A percentile compares a stretch with the other conserved stretches of the same genome.
Conservation (phyloP, 2,888 invertebrate genomes). For the Drosophila pseudotakahashii region DNA sequence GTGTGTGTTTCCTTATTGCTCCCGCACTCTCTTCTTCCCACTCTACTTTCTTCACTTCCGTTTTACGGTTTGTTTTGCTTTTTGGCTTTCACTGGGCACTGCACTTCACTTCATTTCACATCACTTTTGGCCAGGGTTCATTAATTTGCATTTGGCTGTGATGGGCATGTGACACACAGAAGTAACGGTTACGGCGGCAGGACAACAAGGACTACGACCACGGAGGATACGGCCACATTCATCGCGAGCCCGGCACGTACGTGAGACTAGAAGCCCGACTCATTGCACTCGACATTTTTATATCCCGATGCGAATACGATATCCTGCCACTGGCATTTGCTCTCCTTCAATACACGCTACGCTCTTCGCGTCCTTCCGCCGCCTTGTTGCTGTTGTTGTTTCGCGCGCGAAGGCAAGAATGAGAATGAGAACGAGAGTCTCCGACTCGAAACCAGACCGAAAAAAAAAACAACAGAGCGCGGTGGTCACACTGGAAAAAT, state of each 20-base stretch:
- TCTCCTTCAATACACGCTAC: constrained; percentile 32
- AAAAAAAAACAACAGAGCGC: constrained; percentile 43
- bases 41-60: constrained; percentile 19
- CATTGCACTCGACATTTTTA: constrained; percentile 83
- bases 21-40: constrained; percentile 5
- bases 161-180: constrained; percentile 13
- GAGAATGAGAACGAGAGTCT: constrained; percentile 75
- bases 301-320: constrained; percentile 72
- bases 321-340: constrained; percentile 47
- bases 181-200: constrained; percentile 35
- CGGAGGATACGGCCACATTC: constrained; percentile 63
- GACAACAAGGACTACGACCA: constrained; percentile 41
- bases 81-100: constrained; percentile 26
- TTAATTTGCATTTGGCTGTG: constrained; percentile 30
- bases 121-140: constrained; percentile 22
- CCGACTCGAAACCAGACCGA: constrained; percentile 56
- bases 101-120: constrained; percentile 24
- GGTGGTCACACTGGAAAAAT: constrained; percentile 45
- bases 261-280: constrained; percentile 82
- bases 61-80: constrained; percentile 45
- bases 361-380: constrained; percentile 36
- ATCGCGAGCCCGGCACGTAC: constrained; percentile 83
- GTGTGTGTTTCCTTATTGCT: neutral
- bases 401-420: constrained; percentile 77
- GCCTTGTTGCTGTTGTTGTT: constrained; percentile 51